phyloP scores from a whole-genome alignment of 2,888 invertebrate species.

The Deilephila elpenor region DNA sequence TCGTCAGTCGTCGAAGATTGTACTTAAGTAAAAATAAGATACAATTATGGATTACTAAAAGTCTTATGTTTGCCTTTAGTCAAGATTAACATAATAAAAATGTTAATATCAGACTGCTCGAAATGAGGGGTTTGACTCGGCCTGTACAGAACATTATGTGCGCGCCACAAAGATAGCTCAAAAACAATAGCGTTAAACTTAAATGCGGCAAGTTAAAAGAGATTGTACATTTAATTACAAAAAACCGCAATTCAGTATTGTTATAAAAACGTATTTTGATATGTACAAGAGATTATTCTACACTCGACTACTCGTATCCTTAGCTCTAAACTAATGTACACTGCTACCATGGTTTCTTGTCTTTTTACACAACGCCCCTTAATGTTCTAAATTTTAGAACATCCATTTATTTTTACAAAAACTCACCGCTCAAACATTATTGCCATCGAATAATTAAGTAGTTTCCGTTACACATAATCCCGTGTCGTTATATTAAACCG shows the following conservation, averaged over 20 bases:
- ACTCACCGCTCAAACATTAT: slow-evolving; percentile 43
- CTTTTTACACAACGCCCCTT: slow-evolving; percentile 44
- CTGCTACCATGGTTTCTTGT: slow-evolving; percentile 55
- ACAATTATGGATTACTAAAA: neutral
- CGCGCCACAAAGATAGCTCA: slow-evolving; percentile 33
- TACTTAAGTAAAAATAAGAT: neutral
- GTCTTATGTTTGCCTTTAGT: neutral
- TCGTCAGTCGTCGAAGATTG: neutral
- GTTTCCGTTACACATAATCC: slow-evolving; percentile 39
- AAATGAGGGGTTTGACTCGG: neutral
- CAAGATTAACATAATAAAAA: neutral
- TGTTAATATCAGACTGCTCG: neutral
- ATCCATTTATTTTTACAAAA: slow-evolving; percentile 45
- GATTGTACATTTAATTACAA: slow-evolving; percentile 69
- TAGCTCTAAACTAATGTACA: slow-evolving; percentile 66
- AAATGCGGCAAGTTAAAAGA: slow-evolving; percentile 66
- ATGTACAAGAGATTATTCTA: slow-evolving; percentile 72
- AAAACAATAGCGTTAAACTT: slow-evolving; percentile 49
- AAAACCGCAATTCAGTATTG: slow-evolving; percentile 55
- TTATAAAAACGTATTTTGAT: slow-evolving; percentile 71
- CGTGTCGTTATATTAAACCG: slow-evolving; percentile 35
- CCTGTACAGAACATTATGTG: neutral
- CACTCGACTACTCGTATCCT: slow-evolving; percentile 56
- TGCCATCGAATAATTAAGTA: slow-evolving; percentile 63
- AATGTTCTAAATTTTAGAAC: slow-evolving; percentile 79